These are phyloP conservation scores for Stylophora pistillata DNA, from an alignment of 64 coral and sea anemone genomes.

Conservation along the genomic window DNA sequence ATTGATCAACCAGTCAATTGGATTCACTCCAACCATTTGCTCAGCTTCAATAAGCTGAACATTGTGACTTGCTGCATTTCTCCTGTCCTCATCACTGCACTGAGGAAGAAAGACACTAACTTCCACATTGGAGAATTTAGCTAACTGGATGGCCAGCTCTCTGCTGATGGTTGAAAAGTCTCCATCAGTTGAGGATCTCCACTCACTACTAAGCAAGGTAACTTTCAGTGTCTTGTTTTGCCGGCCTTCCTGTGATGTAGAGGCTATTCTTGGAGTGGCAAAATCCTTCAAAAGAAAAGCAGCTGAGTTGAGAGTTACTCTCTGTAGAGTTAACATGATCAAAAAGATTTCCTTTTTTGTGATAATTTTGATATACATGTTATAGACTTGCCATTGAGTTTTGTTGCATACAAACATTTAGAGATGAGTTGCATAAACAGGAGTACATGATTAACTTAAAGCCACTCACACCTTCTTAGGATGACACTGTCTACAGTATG, in stretches of 20 bases:
- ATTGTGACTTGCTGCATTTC: background rate
- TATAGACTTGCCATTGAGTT: too few species aligned
- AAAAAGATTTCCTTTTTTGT: too few species aligned
- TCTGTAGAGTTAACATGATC: too few species aligned
- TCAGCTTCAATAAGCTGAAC: background rate
- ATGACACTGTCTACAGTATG: too few species aligned
- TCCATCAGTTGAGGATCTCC: background rate
- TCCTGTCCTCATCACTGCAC: background rate
- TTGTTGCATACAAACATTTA: too few species aligned
- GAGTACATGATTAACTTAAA: too few species aligned
- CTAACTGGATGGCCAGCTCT: conserved; percentile 1
- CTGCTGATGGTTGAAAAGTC: background rate
- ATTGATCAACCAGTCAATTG: background rate
- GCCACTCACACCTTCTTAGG: too few species aligned
- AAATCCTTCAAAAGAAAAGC: background rate
- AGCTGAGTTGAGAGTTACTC: too few species aligned
- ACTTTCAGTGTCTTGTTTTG: background rate
- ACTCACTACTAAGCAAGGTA: background rate
- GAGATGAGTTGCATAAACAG: too few species aligned
- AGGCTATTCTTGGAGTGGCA: background rate
- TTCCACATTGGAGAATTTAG: background rate
- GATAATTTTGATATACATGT: too few species aligned
- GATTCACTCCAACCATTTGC: background rate
- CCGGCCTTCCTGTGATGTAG: conserved; percentile 9
- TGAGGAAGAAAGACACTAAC: background rate